Conservation (phyloP, 2,888 invertebrate species). For the Lumbricus terrestris region DNA sequence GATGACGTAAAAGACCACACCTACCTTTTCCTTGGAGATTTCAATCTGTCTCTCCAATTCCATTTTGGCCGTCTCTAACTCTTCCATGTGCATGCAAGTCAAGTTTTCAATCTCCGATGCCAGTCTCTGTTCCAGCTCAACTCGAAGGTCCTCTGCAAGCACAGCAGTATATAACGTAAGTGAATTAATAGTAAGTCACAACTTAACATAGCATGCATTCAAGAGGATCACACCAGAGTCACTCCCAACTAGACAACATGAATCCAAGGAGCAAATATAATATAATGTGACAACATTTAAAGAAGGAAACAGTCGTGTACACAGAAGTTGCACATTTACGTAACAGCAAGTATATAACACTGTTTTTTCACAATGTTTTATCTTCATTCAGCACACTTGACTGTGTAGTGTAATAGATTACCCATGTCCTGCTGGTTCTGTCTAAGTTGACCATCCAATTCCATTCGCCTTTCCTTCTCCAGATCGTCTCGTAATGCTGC, state of each 20-base stretch:
- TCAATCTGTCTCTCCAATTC: constrained; percentile 55
- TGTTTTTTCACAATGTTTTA: no score
- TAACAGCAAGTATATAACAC: not conserved
- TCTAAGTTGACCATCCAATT: not conserved
- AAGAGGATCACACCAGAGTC: no score
- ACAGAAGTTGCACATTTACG: no score
- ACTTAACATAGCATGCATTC: no score
- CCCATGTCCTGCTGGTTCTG: constrained; percentile 16
- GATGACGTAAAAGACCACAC: not conserved
- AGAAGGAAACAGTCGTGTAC: not conserved
- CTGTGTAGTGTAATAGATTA: not conserved
- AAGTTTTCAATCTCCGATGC: constrained; percentile 44
- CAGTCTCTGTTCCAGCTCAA: constrained; percentile 43
- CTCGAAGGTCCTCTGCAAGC: constrained; percentile 40
- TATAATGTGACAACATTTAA: not conserved
- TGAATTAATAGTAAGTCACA: not conserved
- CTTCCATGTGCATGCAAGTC: constrained; percentile 43
- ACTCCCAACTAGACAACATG: no score
- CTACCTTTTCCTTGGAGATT: constrained; percentile 55
- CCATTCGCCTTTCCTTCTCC: constrained; percentile 16
- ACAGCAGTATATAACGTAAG: not conserved
- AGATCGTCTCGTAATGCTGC: constrained; percentile 36
- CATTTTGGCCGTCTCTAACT: constrained; percentile 52
- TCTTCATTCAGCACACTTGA: not conserved
- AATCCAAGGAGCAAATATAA: not conserved